phyloP scores from a whole-genome alignment of 2,888 invertebrate species.

The Ormyrus pomaceus region DNA sequence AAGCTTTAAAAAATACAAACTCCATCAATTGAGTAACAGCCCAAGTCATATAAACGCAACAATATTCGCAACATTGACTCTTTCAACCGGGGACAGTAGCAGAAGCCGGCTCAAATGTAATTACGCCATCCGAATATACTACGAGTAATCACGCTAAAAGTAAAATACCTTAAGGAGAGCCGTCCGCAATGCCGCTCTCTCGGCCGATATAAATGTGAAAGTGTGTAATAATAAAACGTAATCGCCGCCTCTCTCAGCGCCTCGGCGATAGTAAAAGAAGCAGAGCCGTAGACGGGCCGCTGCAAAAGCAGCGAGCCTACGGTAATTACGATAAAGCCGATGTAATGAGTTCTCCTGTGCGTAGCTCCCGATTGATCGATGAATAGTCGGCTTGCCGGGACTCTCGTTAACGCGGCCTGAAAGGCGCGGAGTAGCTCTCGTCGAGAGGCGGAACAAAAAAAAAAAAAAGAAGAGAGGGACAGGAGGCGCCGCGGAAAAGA shows the following conservation, averaged over 20 bases:
- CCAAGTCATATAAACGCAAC: too few species aligned
- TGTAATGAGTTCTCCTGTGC: constrained; percentile 24
- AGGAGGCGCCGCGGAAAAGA: neutral
- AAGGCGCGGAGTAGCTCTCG: neutral
- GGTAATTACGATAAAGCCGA: constrained; percentile 38
- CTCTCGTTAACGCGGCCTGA: constrained; percentile 22
- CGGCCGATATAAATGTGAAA: constrained; percentile 1
- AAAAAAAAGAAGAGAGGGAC: neutral
- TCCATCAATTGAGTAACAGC: too few species aligned
- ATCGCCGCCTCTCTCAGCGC: constrained; percentile 7
- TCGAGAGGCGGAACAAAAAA: neutral
- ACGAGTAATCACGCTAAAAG: too few species aligned
- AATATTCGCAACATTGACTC: too few species aligned
- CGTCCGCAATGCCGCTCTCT: too few species aligned
- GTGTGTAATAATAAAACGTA: constrained; percentile 17
- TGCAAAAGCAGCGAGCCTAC: too few species aligned
- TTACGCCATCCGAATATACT: too few species aligned
- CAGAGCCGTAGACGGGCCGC: neutral
- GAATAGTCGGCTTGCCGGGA: constrained; percentile 9
- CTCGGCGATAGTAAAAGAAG: constrained; percentile 31
- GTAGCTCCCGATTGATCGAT: constrained; percentile 27
- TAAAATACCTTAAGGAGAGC: too few species aligned
- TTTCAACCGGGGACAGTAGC: too few species aligned
- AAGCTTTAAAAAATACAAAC: too few species aligned
- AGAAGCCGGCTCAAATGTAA: too few species aligned